These are phyloP conservation scores for Pseudorhombus dupliciocellatus DNA, from an alignment of 2,113 vertebrate species.

Conservation along the genomic window DNA sequence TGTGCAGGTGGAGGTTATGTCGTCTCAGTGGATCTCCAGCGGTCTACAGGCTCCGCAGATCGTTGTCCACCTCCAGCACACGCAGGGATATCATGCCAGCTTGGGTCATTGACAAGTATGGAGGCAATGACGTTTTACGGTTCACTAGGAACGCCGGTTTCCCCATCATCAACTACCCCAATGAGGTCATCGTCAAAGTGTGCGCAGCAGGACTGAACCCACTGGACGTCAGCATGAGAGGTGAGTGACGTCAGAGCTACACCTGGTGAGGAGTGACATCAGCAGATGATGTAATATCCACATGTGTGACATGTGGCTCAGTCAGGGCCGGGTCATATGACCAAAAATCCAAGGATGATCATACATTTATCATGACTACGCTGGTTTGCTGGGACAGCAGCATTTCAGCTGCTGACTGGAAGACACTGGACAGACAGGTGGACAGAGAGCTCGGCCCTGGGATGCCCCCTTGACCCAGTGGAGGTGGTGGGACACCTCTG, in stretches of 20 bases:
- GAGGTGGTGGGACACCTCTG: no score
- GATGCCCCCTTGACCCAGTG: no score
- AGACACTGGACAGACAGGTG: no score
- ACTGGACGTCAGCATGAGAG: conserved; percentile 94
- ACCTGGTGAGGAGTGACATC: background rate
- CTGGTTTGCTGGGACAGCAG: no score
- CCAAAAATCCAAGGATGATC: no score
- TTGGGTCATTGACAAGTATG: conserved; percentile 95
- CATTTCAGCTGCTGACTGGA: no score
- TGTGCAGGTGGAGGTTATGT: conserved; percentile 31
- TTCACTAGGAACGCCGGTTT: conserved; percentile 86
- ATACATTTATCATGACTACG: no score
- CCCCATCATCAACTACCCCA: conserved; percentile 89
- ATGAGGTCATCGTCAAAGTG: conserved; percentile 94
- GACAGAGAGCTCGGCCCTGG: no score
- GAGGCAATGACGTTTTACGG: conserved; percentile 87
- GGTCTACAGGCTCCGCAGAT: conserved; percentile 36
- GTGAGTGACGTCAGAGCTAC: conserved; percentile 79
- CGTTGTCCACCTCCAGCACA: conserved; percentile 71
- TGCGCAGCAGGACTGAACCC: conserved; percentile 92
- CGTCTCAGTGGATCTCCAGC: background rate
- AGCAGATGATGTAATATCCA: no score
- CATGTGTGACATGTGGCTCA: background rate
- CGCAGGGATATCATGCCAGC: conserved; percentile 85
- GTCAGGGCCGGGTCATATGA: no score